Evolutionary conservation across 2,888 invertebrate genomes (phyloP).

Genomic region (Conistra vaccinii): DNA sequence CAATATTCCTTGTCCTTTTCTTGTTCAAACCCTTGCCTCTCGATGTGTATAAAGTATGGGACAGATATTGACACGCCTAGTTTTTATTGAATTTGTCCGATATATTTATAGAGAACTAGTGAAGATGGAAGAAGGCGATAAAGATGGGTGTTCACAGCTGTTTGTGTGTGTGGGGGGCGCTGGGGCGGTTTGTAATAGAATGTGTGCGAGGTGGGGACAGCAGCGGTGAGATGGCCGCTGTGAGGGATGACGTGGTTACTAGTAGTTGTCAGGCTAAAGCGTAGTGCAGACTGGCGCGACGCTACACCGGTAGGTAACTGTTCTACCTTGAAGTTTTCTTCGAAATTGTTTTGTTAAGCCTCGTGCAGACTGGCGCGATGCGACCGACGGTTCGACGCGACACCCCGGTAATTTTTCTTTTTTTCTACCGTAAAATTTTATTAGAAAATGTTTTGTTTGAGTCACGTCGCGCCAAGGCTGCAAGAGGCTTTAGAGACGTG

Average conservation of each 20-base stretch:
- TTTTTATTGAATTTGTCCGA: slow-evolving; percentile 50
- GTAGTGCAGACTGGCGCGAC: too few relatives aligned
- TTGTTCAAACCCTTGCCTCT: background rate
- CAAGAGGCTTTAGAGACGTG: too few relatives aligned
- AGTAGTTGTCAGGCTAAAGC: background rate
- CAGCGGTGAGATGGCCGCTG: slow-evolving; percentile 5
- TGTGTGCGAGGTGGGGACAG: slow-evolving; percentile 39
- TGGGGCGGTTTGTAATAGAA: slow-evolving; percentile 47
- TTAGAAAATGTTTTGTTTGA: too few relatives aligned
- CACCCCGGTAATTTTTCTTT: too few relatives aligned
- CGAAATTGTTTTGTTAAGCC: too few relatives aligned
- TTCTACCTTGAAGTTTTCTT: too few relatives aligned
- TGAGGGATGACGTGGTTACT: slow-evolving; percentile 27
- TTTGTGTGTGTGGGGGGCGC: slow-evolving; percentile 32
- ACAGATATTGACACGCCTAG: slow-evolving; percentile 40
- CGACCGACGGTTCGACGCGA: too few relatives aligned
- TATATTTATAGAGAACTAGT: slow-evolving; percentile 54
- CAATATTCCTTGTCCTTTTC: slow-evolving; percentile 43
- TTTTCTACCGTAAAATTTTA: too few relatives aligned
- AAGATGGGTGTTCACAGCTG: slow-evolving; percentile 54
- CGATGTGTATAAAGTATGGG: slow-evolving; percentile 21
- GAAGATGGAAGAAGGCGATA: slow-evolving; percentile 42
- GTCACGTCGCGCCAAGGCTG: too few relatives aligned
- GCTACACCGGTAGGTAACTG: too few relatives aligned
- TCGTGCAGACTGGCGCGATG: too few relatives aligned